These are phyloP conservation scores for Zaprionus camerounensis DNA, from an alignment of 1,140 invertebrate genomes.

Conservation along the genomic window DNA sequence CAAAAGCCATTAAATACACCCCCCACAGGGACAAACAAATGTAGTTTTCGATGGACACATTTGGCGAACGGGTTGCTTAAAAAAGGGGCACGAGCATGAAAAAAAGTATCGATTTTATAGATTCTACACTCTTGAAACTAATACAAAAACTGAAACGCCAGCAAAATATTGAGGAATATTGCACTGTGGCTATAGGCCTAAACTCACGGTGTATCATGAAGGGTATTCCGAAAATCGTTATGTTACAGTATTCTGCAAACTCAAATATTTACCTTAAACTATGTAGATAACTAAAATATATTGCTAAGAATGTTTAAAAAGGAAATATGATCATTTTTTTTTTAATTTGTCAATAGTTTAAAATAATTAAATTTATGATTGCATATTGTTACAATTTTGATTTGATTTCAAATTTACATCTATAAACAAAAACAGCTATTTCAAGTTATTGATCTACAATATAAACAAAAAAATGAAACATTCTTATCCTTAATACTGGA, in stretches of 20 bases:
- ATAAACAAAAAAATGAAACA: background rate
- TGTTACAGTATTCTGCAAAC: too few relatives aligned
- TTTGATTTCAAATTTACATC: too few relatives aligned
- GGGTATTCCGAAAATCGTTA: too few relatives aligned
- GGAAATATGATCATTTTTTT: too few relatives aligned
- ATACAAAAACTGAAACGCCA: background rate
- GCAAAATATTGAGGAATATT: background rate
- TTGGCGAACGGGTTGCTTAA: constrained; percentile 67
- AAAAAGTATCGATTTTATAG: constrained; percentile 59
- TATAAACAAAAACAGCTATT: too few relatives aligned
- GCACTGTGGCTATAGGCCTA: background rate
- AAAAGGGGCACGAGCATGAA: constrained; percentile 35
- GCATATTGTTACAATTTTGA: too few relatives aligned
- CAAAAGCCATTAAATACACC: constrained; percentile 19
- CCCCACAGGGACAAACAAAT: constrained; percentile 49
- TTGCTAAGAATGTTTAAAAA: too few relatives aligned
- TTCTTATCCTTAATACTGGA: background rate
- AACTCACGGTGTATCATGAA: too few relatives aligned
- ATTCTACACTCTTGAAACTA: constrained; percentile 1
- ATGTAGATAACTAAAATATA: too few relatives aligned
- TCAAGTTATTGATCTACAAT: too few relatives aligned
- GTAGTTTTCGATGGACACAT: constrained; percentile 58
- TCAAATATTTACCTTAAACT: too few relatives aligned
- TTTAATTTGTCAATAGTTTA: too few relatives aligned
- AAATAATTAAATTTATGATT: background rate